Evolutionary conservation across 2,113 vertebrate species (phyloP).

Genomic region (Oryzias woworae): DNA sequence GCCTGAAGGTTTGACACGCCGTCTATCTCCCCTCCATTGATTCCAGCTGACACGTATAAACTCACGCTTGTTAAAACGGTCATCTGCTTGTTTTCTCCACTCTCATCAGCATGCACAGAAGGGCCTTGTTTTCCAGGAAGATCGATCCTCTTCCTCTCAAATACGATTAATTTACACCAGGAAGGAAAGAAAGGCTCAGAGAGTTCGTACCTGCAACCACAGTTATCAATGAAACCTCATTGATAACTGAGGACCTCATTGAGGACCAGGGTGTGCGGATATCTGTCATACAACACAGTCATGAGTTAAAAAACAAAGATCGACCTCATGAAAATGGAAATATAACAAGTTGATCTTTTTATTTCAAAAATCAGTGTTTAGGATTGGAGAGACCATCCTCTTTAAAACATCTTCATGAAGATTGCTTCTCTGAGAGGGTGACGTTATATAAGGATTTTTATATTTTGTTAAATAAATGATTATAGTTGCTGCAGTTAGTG

Average conservation of each 20-base stretch:
- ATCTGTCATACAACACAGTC: slow-evolving; percentile 20
- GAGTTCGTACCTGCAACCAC: slow-evolving; percentile 43
- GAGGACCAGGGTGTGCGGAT: slow-evolving; percentile 20
- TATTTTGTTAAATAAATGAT: too few species aligned
- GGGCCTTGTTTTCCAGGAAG: slow-evolving; percentile 13
- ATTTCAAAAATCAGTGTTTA: too few species aligned
- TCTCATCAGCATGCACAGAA: slow-evolving; percentile 20
- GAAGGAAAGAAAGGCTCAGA: slow-evolving; percentile 14
- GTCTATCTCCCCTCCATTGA: not conserved
- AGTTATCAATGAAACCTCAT: slow-evolving; percentile 48
- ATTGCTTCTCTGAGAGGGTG: too few species aligned
- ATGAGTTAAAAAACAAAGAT: slow-evolving; percentile 8
- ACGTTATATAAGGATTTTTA: too few species aligned
- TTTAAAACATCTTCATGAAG: too few species aligned
- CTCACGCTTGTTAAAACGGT: not conserved
- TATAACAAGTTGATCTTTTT: too few species aligned
- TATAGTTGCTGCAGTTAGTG: too few species aligned
- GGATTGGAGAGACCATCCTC: too few species aligned
- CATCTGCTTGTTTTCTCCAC: slow-evolving; percentile 2
- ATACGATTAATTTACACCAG: slow-evolving; percentile 25
- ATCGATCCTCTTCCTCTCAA: slow-evolving; percentile 28
- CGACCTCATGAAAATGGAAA: too few species aligned
- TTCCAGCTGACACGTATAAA: slow-evolving; percentile 11
- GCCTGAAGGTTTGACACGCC: not conserved
- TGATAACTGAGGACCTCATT: slow-evolving; percentile 3